Base-by-base conservation (phyloP, 2,888 invertebrate species). In the Zhengitettix transpicula region DNA sequence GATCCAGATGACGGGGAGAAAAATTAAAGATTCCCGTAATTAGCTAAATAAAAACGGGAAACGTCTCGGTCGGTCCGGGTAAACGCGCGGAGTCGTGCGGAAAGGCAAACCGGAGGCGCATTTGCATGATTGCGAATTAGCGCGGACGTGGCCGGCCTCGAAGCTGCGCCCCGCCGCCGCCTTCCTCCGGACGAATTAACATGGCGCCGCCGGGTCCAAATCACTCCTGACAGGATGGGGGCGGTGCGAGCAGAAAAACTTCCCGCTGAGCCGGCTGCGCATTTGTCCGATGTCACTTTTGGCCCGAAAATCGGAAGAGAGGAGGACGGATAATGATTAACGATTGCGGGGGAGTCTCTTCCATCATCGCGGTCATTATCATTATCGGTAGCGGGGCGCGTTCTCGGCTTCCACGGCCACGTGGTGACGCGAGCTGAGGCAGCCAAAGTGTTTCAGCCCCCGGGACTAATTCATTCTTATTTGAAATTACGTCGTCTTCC, bases 131-230 rank as follows among this genome's bases (percentile, higher is more conserved):
- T 28, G 28, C 28, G 28, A 28, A 28, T 28, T 28, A 28, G 47
- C 17, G 40, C 28, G n/a, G 40, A 55, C 17, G 41, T 40, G 28
- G 55, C 55, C 28, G 40, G 41, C 55, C 47, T n/a, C 47, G 47
- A 47, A 47, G 8, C 17, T 53, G 16, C 28, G 53, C 17, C 28
- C 17, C 12, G 16, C 17, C 53, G 12, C 53, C 17, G 53, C 14
- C 53, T 14, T 53, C 53, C 53, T 53, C 53, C 16, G 53, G 17
- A 42, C 42, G 53, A 60, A 60, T 60, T 60, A 60, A 60, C 60
- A 60, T 60, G 60, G 60, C 60, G 60, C 60, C 60, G 53, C 52
- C 42, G 40, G 53, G 60, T 60, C 60, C 60, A 60, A 60, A 60
- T 60, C 56, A 60, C 60, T 60, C 53, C 52, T 60, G 60, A 60